phyloP scores from a whole-genome alignment of 37 sponge, comb jelly and placozoan genomes.

The Oopsacas minuta region DNA sequence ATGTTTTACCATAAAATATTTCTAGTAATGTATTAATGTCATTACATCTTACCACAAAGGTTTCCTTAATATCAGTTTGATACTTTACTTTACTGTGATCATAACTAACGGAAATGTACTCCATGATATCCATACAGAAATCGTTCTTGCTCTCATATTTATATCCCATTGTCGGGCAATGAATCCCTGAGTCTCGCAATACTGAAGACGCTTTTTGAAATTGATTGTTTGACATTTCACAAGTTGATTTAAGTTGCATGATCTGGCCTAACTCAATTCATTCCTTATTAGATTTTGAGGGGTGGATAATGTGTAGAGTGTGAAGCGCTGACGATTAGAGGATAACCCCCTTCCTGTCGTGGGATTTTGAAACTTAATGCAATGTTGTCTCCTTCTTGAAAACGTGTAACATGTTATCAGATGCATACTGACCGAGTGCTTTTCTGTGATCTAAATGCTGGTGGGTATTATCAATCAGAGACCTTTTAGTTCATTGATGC shows the following conservation, averaged over 20 bases:
- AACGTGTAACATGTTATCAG: background rate
- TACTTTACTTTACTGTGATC: background rate
- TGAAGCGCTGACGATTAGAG: background rate
- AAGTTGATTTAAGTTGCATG: no score
- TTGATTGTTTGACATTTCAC: background rate
- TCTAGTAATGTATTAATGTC: no score
- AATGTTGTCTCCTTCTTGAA: background rate
- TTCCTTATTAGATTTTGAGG: background rate
- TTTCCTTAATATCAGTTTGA: background rate
- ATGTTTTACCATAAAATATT: no score
- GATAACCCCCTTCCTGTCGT: background rate
- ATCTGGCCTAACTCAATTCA: background rate
- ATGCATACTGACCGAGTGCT: background rate
- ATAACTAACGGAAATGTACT: no score
- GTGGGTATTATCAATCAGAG: no score
- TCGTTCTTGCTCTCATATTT: background rate
- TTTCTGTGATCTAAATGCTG: no score
- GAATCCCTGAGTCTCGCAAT: background rate
- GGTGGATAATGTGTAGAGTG: background rate
- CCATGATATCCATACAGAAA: background rate
- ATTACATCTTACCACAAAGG: background rate
- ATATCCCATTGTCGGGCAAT: background rate
- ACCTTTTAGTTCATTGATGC: background rate
- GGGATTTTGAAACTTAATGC: no score
- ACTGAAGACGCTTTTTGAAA: background rate